Percentiles rank a stretch among this genome's conserved stretches.
Conservation (phyloP, 1,140 invertebrate genomes). For the Portunus trituberculatus region DNA sequence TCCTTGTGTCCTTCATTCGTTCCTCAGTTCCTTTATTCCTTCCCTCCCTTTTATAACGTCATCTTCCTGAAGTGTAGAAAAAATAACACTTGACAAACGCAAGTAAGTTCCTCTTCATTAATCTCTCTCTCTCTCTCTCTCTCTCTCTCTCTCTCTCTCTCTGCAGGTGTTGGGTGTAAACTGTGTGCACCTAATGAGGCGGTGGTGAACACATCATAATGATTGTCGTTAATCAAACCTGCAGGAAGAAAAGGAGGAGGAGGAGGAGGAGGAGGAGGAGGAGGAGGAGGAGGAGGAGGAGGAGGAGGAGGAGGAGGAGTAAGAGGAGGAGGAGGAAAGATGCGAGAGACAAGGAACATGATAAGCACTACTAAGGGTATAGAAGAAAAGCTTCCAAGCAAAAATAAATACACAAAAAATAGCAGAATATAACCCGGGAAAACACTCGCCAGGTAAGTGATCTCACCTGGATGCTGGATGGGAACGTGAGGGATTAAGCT, state of each 20-base stretch:
- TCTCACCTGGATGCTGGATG: not conserved
- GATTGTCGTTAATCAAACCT: not conserved
- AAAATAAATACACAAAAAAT: not conserved
- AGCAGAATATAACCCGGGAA: not conserved
- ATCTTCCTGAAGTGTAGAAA: no score
- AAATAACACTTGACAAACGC: no score
- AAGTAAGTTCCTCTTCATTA: no score
- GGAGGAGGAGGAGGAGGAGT: not conserved
- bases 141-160: no score
- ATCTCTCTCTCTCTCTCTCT: no score
- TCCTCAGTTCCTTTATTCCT: no score
- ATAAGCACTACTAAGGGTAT: not conserved
- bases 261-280: constrained; percentile 15
- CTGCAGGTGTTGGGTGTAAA: not conserved
- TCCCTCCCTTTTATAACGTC: no score
- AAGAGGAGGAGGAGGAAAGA: not conserved
- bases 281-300: not conserved
- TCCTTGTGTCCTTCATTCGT: no score
- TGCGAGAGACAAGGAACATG: not conserved
- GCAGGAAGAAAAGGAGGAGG: not conserved
- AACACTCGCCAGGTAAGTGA: not conserved
- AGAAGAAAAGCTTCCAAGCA: no score
- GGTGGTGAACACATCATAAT: not conserved
- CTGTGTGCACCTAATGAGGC: not conserved
- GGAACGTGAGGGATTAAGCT: no score